Conservation (phyloP, 2,113 vertebrate genomes). For the Equus przewalskii region DNA sequence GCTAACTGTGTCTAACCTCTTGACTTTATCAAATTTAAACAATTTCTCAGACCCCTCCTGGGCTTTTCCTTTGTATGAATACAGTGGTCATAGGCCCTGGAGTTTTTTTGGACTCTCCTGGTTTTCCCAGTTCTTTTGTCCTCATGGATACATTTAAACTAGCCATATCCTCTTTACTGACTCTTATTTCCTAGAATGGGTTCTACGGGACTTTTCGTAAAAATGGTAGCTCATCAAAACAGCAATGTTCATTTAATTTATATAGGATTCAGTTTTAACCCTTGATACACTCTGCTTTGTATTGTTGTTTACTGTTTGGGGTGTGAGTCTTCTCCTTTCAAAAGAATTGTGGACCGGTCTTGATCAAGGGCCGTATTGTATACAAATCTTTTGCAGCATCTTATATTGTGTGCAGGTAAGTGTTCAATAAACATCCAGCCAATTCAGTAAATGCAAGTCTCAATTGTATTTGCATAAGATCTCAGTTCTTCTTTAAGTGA, state of each 20-base stretch:
- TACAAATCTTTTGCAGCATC: background rate
- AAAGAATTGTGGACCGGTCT: background rate
- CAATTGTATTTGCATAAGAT: background rate
- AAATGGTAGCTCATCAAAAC: background rate
- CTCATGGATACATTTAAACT: background rate
- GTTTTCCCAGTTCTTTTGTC: background rate
- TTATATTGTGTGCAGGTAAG: fast-evolving
- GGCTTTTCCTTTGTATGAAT: background rate
- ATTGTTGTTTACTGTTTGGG: background rate
- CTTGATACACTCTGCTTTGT: background rate
- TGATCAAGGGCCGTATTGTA: background rate
- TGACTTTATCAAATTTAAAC: background rate
- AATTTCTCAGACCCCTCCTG: background rate
- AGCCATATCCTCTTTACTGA: background rate
- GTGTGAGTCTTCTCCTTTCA: background rate
- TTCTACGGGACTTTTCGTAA: background rate
- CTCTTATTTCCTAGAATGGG: background rate
- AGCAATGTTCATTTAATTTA: background rate
- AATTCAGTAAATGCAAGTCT: background rate
- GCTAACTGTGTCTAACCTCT: background rate
- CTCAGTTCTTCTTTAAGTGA: background rate
- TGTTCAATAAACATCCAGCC: background rate
- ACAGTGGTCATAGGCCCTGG: background rate
- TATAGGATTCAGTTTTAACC: background rate
- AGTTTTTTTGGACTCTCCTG: background rate